phyloP scores from a whole-genome alignment of 2,888 invertebrate genomes.

The Cryptocheilus praepositus region DNA sequence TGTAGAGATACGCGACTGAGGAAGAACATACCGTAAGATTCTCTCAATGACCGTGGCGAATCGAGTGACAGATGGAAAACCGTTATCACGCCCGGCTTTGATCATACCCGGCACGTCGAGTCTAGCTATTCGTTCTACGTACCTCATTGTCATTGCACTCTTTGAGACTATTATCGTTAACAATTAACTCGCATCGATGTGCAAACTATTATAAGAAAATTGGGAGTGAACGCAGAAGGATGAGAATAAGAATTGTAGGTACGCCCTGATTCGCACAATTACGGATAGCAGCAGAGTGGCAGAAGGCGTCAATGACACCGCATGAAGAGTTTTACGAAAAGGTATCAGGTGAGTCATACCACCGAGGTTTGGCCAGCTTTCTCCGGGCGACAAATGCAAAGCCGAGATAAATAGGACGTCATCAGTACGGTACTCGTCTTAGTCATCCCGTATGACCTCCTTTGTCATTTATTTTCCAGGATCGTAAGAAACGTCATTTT shows the following conservation, averaged over 20 bases:
- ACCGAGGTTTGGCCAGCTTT: conserved; percentile 1
- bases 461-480: background rate
- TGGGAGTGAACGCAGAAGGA: background rate
- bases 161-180: too few species aligned
- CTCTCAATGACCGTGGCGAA: too few species aligned
- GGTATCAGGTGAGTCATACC: background rate
- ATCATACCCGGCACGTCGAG: conserved; percentile 15
- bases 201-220: background rate
- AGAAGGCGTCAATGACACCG: background rate
- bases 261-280: conserved; percentile 3
- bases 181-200: too few species aligned
- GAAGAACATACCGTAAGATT: too few species aligned
- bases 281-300: background rate
- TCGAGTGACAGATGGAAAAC: conserved; percentile 46
- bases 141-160: too few species aligned
- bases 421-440: background rate
- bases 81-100: conserved; percentile 46
- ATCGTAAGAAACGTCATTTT: background rate
- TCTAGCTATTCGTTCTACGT: too few species aligned
- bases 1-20: too few species aligned
- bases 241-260: background rate
- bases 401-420: background rate
- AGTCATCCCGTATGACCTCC: background rate
- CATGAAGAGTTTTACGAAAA: background rate
- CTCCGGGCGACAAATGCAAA: background rate